Conservation (phyloP, 23 tunicate species). For the Trididemnum clinides region DNA sequence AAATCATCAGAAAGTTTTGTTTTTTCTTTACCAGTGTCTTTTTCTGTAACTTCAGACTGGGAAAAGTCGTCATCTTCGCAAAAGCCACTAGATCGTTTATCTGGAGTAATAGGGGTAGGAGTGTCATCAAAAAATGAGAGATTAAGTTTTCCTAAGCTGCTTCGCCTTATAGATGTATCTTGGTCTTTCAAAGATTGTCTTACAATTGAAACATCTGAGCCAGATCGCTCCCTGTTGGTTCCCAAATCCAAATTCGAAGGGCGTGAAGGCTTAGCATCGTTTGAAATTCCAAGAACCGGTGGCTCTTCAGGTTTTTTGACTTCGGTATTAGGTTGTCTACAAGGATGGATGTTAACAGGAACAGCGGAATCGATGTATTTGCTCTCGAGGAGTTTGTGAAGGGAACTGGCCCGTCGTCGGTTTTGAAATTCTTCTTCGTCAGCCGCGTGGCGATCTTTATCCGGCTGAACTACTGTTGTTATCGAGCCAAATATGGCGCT, state of each 20-base stretch:
- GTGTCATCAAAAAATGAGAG: too few relatives aligned
- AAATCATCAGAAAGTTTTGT: background rate
- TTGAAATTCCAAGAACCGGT: too few relatives aligned
- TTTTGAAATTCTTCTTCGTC: constrained; percentile 25
- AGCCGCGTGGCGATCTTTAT: background rate
- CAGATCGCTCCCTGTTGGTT: background rate
- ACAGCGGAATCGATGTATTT: background rate
- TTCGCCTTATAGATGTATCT: too few relatives aligned
- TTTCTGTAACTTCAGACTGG: background rate
- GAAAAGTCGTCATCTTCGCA: background rate
- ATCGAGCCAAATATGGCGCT: background rate
- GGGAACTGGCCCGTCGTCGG: constrained; percentile 57
- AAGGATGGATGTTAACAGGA: background rate
- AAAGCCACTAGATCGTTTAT: constrained; percentile 26
- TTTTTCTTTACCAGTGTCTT: background rate
- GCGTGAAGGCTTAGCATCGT: too few relatives aligned
- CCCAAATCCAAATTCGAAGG: background rate
- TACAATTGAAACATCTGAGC: background rate
- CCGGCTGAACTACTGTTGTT: background rate
- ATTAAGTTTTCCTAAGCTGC: background rate
- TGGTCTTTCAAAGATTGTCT: too few relatives aligned
- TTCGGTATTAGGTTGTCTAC: too few relatives aligned
- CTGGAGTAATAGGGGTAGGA: constrained; percentile 18
- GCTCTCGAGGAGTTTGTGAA: constrained; percentile 40
- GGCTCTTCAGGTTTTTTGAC: too few relatives aligned